Evolutionary conservation across 2,797 vertebrate species (phyloP).

Genomic region (Rhadinocentrus ornatus): DNA sequence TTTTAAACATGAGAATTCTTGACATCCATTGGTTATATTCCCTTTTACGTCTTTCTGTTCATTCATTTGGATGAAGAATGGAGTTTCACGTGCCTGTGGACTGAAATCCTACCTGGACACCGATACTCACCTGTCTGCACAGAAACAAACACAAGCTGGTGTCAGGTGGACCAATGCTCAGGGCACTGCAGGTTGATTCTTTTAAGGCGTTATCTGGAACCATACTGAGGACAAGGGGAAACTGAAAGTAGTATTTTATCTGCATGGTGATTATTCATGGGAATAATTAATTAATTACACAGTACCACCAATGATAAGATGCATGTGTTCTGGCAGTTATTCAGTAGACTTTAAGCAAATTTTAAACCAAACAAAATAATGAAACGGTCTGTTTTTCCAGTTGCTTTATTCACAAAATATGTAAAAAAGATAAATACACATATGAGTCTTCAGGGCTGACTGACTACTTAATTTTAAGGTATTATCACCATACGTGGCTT

Average conservation of each 20-base stretch:
- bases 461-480: no score
- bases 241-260: background rate
- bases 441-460: no score
- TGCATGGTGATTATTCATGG: background rate
- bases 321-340: no score
- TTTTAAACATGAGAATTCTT: background rate
- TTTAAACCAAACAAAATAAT: no score
- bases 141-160: slow-evolving; percentile 25
- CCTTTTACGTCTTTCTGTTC: background rate
- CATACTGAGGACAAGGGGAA: background rate
- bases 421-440: no score
- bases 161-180: slow-evolving; percentile 17
- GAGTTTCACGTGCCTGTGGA: slow-evolving; percentile 30
- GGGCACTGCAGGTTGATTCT: background rate
- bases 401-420: no score
- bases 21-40: background rate
- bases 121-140: slow-evolving; percentile 43
- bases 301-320: background rate
- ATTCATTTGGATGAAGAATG: slow-evolving; percentile 21
- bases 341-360: no score
- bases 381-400: no score
- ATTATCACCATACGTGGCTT: no score
- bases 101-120: slow-evolving; percentile 52
- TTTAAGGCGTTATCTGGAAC: background rate
- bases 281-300: background rate